These are phyloP conservation scores for Axinella damicornis DNA, from an alignment of 37 sponge, comb jelly and placozoan species.

Conservation along the genomic window DNA sequence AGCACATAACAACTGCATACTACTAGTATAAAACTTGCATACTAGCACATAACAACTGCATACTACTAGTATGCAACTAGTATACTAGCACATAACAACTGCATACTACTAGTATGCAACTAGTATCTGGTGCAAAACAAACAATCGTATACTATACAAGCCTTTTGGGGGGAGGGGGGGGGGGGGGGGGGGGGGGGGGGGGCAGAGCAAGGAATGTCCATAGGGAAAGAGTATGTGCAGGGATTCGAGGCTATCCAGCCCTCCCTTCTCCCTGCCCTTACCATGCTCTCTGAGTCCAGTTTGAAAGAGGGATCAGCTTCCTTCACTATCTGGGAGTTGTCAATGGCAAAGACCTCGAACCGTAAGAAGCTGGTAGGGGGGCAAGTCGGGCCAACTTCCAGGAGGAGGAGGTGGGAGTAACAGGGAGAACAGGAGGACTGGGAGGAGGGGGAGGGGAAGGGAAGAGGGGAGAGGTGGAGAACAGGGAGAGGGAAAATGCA, in stretches of 20 bases:
- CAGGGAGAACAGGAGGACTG: slow-evolving; percentile 29
- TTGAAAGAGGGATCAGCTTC: too few relatives aligned
- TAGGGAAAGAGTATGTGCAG: background rate
- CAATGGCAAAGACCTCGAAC: slow-evolving; percentile 38
- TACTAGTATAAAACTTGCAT: too few relatives aligned
- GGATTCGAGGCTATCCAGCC: background rate
- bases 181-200: slow-evolving; percentile 12
- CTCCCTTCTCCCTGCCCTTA: background rate
- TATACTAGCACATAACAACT: too few relatives aligned
- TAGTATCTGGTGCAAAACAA: too few relatives aligned
- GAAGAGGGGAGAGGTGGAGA: background rate
- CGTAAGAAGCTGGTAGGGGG: slow-evolving; percentile 3
- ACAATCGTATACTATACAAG: too few relatives aligned
- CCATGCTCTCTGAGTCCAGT: background rate
- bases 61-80: too few relatives aligned
- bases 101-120: too few relatives aligned
- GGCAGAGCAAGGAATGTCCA: slow-evolving; percentile 2
- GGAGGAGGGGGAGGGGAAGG: background rate
- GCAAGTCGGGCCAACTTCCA: slow-evolving; percentile 19
- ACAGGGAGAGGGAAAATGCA: background rate
- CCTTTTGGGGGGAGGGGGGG: background rate
- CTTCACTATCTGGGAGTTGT: background rate
- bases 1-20: too few relatives aligned
- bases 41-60: too few relatives aligned
- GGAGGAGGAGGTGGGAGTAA: slow-evolving; percentile 35